These are phyloP conservation scores for Sinodicranocentrus sp. DNA, from an alignment of 2,888 invertebrate species.

Conservation along the genomic window DNA sequence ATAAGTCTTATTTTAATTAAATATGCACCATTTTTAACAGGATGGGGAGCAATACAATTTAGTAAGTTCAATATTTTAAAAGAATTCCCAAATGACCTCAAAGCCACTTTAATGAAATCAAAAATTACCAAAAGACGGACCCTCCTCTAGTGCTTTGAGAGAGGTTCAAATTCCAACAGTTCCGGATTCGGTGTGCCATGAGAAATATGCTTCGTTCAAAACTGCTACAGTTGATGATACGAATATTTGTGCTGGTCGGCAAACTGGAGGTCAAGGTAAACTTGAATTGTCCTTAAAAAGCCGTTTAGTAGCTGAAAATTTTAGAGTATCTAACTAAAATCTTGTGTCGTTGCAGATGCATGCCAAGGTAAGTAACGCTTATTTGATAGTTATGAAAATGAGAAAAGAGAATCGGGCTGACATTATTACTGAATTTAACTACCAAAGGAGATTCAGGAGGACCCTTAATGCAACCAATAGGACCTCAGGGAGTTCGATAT, in stretches of 20 bases:
- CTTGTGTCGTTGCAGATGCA: constrained; percentile 68
- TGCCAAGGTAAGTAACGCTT: constrained; percentile 68
- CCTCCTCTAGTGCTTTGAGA: constrained; percentile 83
- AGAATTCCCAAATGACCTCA: no score
- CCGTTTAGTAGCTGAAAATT: no score
- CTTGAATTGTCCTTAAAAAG: not conserved
- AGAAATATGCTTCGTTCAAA: constrained; percentile 81
- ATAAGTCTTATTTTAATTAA: no score
- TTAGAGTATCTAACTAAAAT: no score
- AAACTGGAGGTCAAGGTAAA: constrained; percentile 83
- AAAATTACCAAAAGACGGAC: constrained; percentile 82
- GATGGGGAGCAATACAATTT: constrained; percentile 88
- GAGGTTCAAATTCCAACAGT: constrained; percentile 87
- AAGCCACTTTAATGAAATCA: no score
- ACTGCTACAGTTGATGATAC: constrained; percentile 81
- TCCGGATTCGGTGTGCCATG: constrained; percentile 82
- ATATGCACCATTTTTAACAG: constrained; percentile 79
- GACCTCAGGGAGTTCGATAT: constrained; percentile 78
- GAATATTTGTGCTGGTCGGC: constrained; percentile 85
- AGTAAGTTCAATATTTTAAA: constrained; percentile 80
- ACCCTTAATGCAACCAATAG: constrained; percentile 83
- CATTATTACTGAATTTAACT: constrained; percentile 3
- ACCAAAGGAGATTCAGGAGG: constrained; percentile 87
- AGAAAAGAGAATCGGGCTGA: not conserved
- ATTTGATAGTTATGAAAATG: no score